These are phyloP conservation scores for Mormyrops boulengeri DNA, from an alignment of 2,797 vertebrate genomes.

Conservation along the genomic window DNA sequence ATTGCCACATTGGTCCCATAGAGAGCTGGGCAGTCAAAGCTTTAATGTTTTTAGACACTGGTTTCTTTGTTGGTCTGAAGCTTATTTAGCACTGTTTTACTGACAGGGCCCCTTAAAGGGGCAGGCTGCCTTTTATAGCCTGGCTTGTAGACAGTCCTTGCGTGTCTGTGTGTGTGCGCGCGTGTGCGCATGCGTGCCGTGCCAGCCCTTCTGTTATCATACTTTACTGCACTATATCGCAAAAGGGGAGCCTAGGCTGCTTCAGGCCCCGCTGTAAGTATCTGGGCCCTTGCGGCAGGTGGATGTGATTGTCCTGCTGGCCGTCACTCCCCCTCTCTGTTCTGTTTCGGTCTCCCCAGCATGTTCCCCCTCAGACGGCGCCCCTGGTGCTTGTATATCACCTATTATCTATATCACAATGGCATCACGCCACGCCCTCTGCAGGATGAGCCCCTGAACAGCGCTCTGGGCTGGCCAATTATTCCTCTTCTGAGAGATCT, in stretches of 20 bases:
- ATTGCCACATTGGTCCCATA: constrained; percentile 28
- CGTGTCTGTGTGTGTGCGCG: background rate
- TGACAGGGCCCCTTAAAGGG: constrained; percentile 36
- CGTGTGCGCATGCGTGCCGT: background rate
- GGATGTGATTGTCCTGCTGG: background rate
- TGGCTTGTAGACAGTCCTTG: background rate
- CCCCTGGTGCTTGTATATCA: background rate
- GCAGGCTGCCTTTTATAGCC: background rate
- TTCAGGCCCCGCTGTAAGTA: background rate
- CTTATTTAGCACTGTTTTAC: constrained; percentile 42
- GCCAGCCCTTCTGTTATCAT: background rate
- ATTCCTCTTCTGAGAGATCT: background rate
- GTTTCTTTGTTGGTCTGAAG: constrained; percentile 19
- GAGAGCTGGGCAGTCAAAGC: constrained; percentile 19
- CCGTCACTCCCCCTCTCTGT: background rate
- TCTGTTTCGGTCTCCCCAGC: background rate
- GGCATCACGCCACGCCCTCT: background rate
- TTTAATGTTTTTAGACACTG: constrained; percentile 24
- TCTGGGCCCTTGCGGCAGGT: background rate
- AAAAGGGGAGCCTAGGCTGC: background rate
- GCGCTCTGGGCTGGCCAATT: no score
- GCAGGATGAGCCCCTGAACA: background rate
- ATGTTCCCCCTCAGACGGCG: background rate
- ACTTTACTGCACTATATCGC: background rate
- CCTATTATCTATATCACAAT: background rate